Percentiles rank a stretch among this genome's conserved stretches.
phyloP scores from a whole-genome alignment of 2,888 invertebrate species.

The Tenthredo notha region DNA sequence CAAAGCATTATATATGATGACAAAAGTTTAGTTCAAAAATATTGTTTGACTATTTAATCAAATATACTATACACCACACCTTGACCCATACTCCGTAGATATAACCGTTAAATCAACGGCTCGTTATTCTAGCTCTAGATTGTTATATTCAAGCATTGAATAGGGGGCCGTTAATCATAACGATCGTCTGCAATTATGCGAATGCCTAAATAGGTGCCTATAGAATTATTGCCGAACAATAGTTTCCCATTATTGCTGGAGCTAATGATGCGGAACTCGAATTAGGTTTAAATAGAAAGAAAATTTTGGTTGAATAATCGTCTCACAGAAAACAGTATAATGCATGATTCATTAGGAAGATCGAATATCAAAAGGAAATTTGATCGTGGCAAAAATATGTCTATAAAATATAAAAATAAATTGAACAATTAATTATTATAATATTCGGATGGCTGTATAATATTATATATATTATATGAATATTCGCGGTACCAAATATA shows the following conservation, averaged over 20 bases:
- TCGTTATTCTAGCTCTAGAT: conserved; percentile 1
- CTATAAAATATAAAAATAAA: not conserved
- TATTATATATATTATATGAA: not conserved
- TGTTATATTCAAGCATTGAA: conserved; percentile 27
- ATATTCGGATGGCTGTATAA: not conserved
- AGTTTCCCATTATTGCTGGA: not conserved
- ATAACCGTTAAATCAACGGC: conserved; percentile 39
- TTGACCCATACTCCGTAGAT: conserved; percentile 6
- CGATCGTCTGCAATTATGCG: not conserved
- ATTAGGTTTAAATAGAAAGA: not conserved
- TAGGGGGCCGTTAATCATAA: conserved; percentile 1
- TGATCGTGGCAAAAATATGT: too few relatives aligned
- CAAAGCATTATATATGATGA: not conserved
- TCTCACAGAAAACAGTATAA: not conserved
- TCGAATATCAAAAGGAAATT: not conserved
- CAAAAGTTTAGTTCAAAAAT: conserved; percentile 30
- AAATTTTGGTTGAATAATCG: not conserved
- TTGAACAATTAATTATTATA: conserved; percentile 28
- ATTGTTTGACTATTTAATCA: not conserved
- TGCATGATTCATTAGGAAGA: not conserved
- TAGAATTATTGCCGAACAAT: not conserved
- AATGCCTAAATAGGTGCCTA: not conserved
- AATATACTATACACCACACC: not conserved
- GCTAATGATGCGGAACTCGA: not conserved
- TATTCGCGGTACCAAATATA: not conserved